Percentiles rank a stretch among this genome's conserved stretches.
These are phyloP conservation scores for Callorhinus ursinus DNA, from an alignment of 2,113 vertebrate genomes.

Conservation along the genomic window DNA sequence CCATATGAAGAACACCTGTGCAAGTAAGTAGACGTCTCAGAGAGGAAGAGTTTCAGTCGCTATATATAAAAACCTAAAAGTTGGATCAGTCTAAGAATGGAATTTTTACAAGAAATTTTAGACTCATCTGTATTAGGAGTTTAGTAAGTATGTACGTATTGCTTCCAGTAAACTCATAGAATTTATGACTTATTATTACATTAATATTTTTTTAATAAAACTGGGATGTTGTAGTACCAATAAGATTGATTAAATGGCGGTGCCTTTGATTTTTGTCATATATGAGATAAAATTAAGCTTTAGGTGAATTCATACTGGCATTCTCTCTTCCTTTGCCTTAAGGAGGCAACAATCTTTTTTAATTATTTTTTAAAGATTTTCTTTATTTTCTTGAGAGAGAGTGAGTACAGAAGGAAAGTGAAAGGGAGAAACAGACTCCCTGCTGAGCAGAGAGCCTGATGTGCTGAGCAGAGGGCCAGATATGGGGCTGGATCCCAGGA, in stretches of 20 bases:
- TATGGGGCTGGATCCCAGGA: background rate
- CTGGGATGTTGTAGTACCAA: background rate
- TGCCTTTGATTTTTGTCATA: background rate
- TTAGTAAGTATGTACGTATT: background rate
- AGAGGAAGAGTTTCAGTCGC: background rate
- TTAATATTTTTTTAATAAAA: slow-evolving; percentile 43
- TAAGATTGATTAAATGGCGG: background rate
- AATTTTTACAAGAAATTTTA: background rate
- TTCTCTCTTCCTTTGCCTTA: background rate
- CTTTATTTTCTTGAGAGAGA: background rate
- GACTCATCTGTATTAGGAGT: background rate
- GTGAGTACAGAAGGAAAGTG: background rate
- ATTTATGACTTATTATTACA: background rate
- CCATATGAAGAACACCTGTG: background rate
- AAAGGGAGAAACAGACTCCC: background rate
- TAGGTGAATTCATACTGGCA: background rate
- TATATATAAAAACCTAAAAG: background rate
- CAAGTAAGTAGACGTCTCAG: background rate
- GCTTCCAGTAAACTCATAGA: background rate
- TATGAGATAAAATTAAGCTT: background rate
- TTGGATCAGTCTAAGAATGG: background rate
- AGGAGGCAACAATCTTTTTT: background rate
- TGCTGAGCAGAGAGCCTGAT: background rate
- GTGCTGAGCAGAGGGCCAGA: background rate
- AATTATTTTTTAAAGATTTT: background rate